These are phyloP conservation scores for Sinella curviseta DNA, from an alignment of 1,140 invertebrate species.

Conservation along the genomic window DNA sequence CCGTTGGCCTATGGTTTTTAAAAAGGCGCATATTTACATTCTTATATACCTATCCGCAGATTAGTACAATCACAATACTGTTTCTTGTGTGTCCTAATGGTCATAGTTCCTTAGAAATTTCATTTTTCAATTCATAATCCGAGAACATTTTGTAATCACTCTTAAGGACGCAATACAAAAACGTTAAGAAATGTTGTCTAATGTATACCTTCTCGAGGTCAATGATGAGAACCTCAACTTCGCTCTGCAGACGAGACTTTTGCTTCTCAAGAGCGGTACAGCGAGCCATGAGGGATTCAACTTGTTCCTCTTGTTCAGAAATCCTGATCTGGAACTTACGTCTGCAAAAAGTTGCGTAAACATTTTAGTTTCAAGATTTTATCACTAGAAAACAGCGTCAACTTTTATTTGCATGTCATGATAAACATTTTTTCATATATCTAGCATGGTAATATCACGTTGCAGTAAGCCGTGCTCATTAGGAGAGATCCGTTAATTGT, in stretches of 20 bases:
- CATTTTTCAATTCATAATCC: constrained; percentile 1
- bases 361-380: no score
- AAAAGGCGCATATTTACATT: not conserved
- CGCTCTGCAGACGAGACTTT: constrained; percentile 91
- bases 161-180: not conserved
- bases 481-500: not conserved
- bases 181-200: not conserved
- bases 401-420: not conserved
- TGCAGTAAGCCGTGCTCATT: not conserved
- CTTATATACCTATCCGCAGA: not conserved
- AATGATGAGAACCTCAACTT: constrained; percentile 95
- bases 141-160: constrained; percentile 19
- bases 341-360: constrained; percentile 54
- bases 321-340: constrained; percentile 88
- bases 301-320: constrained; percentile 93
- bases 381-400: no score
- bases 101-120: constrained; percentile 16
- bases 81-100: not conserved
- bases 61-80: not conserved
- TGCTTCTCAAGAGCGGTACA: constrained; percentile 91
- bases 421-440: constrained; percentile 11
- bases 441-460: not conserved
- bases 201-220: constrained; percentile 82
- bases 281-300: constrained; percentile 86
- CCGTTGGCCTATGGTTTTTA: constrained; percentile 71